phyloP scores from a whole-genome alignment of 2,113 vertebrate genomes.

The Strigops habroptila region DNA sequence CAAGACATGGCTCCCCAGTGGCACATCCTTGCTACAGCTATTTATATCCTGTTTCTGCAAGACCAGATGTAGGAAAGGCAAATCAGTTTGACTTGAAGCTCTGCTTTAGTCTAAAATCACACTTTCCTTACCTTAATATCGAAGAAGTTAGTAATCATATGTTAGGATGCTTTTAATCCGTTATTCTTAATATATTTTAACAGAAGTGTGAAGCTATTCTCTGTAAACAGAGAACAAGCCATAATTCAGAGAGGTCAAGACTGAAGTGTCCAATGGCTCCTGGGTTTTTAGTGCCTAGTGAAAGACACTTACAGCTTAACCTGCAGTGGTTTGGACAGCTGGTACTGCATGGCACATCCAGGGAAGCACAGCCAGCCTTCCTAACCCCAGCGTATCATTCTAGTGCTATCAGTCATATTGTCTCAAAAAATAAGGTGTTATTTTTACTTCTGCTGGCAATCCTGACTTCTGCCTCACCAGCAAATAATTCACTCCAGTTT shows the following conservation, averaged over 20 bases:
- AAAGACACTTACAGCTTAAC: not conserved
- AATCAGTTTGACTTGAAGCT: not conserved
- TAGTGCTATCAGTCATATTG: not conserved
- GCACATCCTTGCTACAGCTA: not conserved
- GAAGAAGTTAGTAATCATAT: not conserved
- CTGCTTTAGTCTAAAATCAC: not conserved
- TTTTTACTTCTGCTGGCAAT: not conserved
- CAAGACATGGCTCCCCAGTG: not conserved
- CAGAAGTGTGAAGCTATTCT: not conserved
- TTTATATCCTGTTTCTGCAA: not conserved
- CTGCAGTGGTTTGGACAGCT: not conserved
- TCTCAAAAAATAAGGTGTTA: not conserved
- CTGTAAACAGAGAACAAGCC: not conserved
- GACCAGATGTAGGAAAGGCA: not conserved
- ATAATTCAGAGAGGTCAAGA: not conserved
- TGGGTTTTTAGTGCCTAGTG: not conserved
- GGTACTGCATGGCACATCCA: not conserved
- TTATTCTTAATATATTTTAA: not conserved
- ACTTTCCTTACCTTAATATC: not conserved
- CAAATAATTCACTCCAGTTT: not conserved
- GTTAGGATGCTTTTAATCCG: not conserved
- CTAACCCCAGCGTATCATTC: not conserved
- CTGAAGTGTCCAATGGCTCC: not conserved
- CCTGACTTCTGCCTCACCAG: not conserved
- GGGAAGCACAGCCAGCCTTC: not conserved